Base-by-base conservation (phyloP, 2,797 vertebrate genomes). In the Malurus leucopterus region DNA sequence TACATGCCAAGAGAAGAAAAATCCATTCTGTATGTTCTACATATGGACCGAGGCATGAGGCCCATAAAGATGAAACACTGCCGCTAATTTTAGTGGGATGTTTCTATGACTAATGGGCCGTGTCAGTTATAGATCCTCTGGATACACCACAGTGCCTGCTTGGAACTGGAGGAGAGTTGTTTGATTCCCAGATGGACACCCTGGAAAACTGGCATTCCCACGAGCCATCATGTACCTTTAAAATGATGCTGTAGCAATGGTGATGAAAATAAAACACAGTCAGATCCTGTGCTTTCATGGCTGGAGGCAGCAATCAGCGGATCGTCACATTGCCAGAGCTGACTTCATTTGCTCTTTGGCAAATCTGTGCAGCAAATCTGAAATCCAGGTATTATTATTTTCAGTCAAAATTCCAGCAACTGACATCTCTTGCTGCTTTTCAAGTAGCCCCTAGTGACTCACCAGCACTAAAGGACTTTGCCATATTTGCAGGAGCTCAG, bases 1-100 rank as follows among this genome's bases (percentile, higher is more conserved):
- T 94, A 94, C 70, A 84, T 86, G 96, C 96, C 96, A 96, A 96
- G 94, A 89, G 93, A 86, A 90, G 67, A 94, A 92, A 94, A 94
- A 93, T 90, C 82, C 83, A 69, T 88, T 92, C 88, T 95, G 73
- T 90, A 86, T 95, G 91, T 93, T 95, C 76, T 95, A 85, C 93
- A 96, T 91, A 91, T 94, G 92, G 93, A 95, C 85, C 8, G 0
- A 95, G 81, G 93, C 91, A 91, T 83, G 86, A 95, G 85, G 51
- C 81, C 89, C 83, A 82, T 91, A 94, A 94, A 91, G 94, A 95
- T 96, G 93, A 95, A 95, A 96, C 95, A 63, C 87, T 89, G 82
- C 81, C 62, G 74, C 92, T 92, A 94, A 86, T 88, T 90, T 89
- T 74, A 85, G 85, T 87, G 93, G 87, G 94, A 88, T 91, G 59